These are phyloP conservation scores for Zaprionus nigranus DNA, from an alignment of 1,140 invertebrate genomes.

Conservation along the genomic window DNA sequence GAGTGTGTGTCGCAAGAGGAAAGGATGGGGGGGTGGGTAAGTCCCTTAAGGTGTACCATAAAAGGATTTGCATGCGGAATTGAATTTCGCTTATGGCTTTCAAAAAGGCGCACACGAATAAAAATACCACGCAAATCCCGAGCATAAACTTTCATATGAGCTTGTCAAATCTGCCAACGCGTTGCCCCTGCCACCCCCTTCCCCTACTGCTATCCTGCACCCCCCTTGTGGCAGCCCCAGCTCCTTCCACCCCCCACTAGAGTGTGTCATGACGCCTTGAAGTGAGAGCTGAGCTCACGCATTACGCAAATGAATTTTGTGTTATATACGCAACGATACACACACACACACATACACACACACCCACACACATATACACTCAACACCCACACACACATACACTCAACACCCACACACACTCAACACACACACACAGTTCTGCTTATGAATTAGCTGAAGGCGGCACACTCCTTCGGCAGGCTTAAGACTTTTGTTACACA, in stretches of 20 bases:
- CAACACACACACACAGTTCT: constrained; percentile 10
- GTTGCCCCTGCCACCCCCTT: constrained; percentile 1
- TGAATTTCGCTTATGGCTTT: constrained; percentile 49
- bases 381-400: not conserved
- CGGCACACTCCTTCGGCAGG: constrained; percentile 65
- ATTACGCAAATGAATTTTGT: constrained; percentile 77
- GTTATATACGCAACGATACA: constrained; percentile 5
- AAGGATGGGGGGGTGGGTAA: not conserved
- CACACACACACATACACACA: constrained; percentile 7
- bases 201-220: not conserved
- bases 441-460: constrained; percentile 70
- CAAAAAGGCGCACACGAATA: constrained; percentile 46
- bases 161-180: constrained; percentile 38
- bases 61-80: constrained; percentile 57
- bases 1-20: no score
- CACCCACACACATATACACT: constrained; percentile 7
- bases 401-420: not conserved
- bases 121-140: constrained; percentile 57
- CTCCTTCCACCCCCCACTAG: not conserved
- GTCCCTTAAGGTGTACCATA: constrained; percentile 43
- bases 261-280: not conserved
- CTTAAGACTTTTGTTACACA: constrained; percentile 57
- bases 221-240: not conserved
- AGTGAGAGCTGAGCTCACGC: constrained; percentile 40
- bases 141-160: constrained; percentile 69